Evolutionary conservation across 2,888 invertebrate genomes (phyloP).

Genomic region (Geophilus truncorum): DNA sequence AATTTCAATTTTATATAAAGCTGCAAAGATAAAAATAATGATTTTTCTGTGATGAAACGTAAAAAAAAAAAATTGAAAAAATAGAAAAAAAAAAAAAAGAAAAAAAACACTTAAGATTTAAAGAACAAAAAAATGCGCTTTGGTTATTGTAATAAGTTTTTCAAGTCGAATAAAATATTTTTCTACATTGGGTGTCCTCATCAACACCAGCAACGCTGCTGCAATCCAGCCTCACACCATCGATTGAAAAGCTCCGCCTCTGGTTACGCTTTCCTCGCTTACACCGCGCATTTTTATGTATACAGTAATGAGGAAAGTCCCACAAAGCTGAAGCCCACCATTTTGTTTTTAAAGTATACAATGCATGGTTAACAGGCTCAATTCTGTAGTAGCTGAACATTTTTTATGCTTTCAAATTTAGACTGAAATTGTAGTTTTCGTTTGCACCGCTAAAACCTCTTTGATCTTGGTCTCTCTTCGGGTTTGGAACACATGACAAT

Average conservation of each 20-base stretch:
- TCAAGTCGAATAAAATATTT: conserved; percentile 24
- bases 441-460: no score
- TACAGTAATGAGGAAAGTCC: background rate
- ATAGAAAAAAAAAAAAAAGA: background rate
- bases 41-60: background rate
- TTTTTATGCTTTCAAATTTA: no score
- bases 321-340: background rate
- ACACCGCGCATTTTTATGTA: background rate
- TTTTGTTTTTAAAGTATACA: background rate
- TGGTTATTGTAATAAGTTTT: conserved; percentile 27
- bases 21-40: background rate
- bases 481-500: no score
- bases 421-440: no score
- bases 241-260: background rate
- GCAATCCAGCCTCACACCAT: background rate
- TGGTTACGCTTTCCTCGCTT: background rate
- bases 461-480: no score
- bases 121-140: background rate
- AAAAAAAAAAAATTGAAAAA: background rate
- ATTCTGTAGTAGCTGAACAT: no score
- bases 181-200: background rate
- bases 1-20: conserved; percentile 19
- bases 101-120: no score
- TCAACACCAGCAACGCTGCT: background rate
- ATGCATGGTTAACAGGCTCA: background rate